Evolutionary conservation across 2,113 vertebrate genomes (phyloP), one percentile per base, ranked within the genome.

Genomic region (Turdus rufiventris): DNA sequence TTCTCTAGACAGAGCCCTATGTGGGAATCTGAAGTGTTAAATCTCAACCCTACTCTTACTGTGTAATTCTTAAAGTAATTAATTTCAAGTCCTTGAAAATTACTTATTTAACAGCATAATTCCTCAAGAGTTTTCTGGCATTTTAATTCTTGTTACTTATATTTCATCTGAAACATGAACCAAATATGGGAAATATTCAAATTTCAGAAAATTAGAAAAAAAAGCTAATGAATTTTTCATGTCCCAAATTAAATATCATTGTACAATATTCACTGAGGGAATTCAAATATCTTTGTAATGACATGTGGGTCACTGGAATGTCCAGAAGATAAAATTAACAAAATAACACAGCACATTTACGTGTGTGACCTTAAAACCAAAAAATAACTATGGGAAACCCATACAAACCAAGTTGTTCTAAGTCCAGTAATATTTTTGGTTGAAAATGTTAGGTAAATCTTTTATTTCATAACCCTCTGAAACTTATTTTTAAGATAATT

Each of bases 171-270:
- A 61, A 74, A 66, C 14, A 85, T 19, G 4, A 76, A 47, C 4
- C 18, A 81, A 65, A 65, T 33, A 68, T 5, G 15, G 36, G 8
- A 60, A 87, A 47, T 6, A n/a, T 11, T 65, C 12, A 71, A 40
- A 61, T 23, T 53, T 78, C 16, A 73, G 21, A 53, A 53, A 70
- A 40, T 26, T 16, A 40, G 14, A 33, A 63, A 23, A 60, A 36
- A 29, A 28, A 23, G 4, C 16, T 10, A 48, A 54, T 45, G 0
- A 74, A 66, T 53, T 71, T 15, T n/a, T 0, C 47, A 14, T 19
- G 33, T 71, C 17, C 11, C 8, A 47, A 42, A 3, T 71, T 38
- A 85, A 90, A 85, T 11, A 74, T 31, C 4, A 36, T 8, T 65
- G 10, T 48, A 8, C 5, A 42, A 28, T 34, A 72, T 36, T 71